A percentile compares a stretch with the other conserved stretches of the same genome.
phyloP scores from a whole-genome alignment of 2,113 vertebrate species.

The Plecturocebus donacophilus region DNA sequence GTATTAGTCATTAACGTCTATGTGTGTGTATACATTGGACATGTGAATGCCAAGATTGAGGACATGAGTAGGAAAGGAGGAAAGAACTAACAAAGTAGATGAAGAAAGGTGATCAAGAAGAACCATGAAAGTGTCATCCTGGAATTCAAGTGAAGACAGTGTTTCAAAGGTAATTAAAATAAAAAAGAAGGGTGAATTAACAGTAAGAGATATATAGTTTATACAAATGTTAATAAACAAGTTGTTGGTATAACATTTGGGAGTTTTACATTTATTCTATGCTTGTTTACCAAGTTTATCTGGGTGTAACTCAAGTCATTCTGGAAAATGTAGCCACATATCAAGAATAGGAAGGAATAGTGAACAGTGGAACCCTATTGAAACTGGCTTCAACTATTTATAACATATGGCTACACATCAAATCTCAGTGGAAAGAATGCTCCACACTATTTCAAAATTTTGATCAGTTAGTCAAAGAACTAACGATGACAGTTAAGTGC shows the following conservation, averaged over 20 bases:
- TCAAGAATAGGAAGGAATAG: not conserved
- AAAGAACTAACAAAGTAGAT: not conserved
- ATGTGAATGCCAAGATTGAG: not conserved
- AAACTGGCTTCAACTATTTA: not conserved
- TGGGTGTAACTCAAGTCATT: not conserved
- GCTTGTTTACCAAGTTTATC: not conserved
- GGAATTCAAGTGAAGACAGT: not conserved
- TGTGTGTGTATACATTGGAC: not conserved
- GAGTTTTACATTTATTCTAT: not conserved
- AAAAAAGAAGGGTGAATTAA: not conserved
- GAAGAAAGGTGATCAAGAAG: not conserved
- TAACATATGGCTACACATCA: not conserved
- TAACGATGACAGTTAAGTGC: not conserved
- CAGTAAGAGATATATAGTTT: not conserved
- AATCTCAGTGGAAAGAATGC: not conserved
- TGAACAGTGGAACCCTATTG: not conserved
- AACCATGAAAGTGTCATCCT: not conserved
- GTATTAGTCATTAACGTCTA: not conserved
- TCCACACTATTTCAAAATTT: not conserved
- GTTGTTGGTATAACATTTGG: not conserved
- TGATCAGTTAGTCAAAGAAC: not conserved
- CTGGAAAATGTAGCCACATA: not conserved
- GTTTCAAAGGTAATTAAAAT: not conserved
- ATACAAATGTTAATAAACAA: not conserved
- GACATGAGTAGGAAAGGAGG: not conserved